Evolutionary conservation across 92 coral and sea anemone species (phyloP).

Genomic region (Umimayanthus kanabou): DNA sequence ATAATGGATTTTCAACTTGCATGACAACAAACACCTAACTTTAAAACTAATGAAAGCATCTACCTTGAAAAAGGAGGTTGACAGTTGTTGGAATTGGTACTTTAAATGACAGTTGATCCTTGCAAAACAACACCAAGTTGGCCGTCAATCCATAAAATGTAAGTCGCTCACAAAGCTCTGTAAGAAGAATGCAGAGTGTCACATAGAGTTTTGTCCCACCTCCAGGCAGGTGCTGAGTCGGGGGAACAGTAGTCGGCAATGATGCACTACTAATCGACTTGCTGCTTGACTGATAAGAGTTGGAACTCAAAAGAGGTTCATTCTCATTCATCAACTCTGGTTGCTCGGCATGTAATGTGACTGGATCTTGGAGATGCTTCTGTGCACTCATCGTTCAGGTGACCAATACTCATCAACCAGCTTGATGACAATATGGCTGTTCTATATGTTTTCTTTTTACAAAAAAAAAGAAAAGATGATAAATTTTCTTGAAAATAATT

Average conservation of each 20-base stretch:
- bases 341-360: not conserved
- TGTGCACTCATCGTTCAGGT: not conserved
- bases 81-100: constrained; percentile 72
- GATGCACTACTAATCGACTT: not conserved
- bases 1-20: too few species aligned
- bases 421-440: not conserved
- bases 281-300: constrained; percentile 15
- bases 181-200: constrained; percentile 74
- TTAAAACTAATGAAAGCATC: too few species aligned
- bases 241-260: not conserved
- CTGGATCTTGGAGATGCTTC: not conserved
- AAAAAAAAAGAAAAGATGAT: not conserved
- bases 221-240: constrained; percentile 55
- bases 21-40: too few species aligned
- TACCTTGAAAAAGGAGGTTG: constrained; percentile 76
- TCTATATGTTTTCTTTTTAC: not conserved
- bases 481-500: too few species aligned
- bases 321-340: constrained; percentile 9
- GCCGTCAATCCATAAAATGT: constrained; percentile 86
- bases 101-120: constrained; percentile 41
- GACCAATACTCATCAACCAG: not conserved
- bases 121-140: constrained; percentile 73
- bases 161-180: constrained; percentile 89
- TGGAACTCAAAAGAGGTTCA: constrained; percentile 16
- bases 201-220: constrained; percentile 48